Evolutionary conservation across 2,888 invertebrate genomes (phyloP).

Genomic region (Vanessa cardui): DNA sequence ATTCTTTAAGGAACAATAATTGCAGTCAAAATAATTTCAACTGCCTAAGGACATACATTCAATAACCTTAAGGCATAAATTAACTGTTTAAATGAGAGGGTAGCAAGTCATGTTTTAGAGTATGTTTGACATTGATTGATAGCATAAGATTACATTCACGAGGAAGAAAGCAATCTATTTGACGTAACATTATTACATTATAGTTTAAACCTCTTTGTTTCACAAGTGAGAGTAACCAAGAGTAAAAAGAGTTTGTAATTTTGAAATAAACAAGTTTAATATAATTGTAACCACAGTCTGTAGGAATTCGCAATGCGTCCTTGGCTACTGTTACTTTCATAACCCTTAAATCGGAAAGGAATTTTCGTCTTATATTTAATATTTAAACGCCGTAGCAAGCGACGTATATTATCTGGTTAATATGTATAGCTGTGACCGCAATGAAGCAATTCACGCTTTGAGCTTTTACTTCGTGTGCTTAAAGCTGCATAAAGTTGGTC

Average conservation of each 20-base stretch:
- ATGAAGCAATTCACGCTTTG: conserved; percentile 21
- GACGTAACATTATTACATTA: conserved; percentile 2
- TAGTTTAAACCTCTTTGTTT: neutral
- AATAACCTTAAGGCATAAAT: conserved; percentile 11
- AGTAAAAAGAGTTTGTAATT: conserved; percentile 29
- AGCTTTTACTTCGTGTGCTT: conserved; percentile 33
- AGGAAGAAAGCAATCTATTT: conserved; percentile 22
- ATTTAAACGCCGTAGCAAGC: conserved; percentile 14
- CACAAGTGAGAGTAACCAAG: conserved; percentile 3
- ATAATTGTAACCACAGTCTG: conserved; percentile 40
- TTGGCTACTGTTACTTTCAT: conserved; percentile 48
- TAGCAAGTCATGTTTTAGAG: conserved; percentile 2
- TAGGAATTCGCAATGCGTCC: conserved; percentile 45
- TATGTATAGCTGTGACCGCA: conserved; percentile 24
- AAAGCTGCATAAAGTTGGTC: conserved; percentile 20
- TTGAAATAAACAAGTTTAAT: conserved; percentile 41
- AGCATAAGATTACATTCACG: conserved; percentile 10
- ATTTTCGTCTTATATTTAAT: conserved; percentile 23
- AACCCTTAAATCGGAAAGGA: conserved; percentile 37
- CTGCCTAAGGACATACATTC: conserved; percentile 10
- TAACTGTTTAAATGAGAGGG: conserved; percentile 18
- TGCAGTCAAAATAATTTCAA: neutral
- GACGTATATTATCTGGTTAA: conserved; percentile 9
- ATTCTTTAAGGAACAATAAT: too few relatives aligned
- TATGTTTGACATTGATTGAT: conserved; percentile 26